Conservation (phyloP, 2,888 invertebrate species). For the Microplitis manilae region DNA sequence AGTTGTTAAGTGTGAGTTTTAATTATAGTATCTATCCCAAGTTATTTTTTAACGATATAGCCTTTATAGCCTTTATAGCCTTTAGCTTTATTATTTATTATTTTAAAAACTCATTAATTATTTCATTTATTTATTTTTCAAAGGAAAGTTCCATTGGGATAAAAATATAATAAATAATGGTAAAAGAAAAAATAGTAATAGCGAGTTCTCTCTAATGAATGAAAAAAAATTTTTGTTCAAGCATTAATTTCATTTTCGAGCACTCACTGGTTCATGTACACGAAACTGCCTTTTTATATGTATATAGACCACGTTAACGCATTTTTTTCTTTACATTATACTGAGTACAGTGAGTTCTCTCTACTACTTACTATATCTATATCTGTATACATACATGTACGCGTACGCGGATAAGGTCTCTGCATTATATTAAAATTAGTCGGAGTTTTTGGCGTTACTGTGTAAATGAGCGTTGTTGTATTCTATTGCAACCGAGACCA, state of each 20-base stretch:
- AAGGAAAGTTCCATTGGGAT: neutral
- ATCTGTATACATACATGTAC: neutral
- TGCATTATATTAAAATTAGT: conserved; percentile 47
- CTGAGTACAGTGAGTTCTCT: neutral
- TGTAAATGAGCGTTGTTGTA: conserved; percentile 29
- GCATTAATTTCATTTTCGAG: conserved; percentile 11
- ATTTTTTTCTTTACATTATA: conserved; percentile 16
- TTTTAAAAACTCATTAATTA: neutral
- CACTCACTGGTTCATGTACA: neutral
- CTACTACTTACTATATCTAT: neutral
- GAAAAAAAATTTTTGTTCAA: neutral
- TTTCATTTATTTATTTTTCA: neutral
- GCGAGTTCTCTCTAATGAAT: conserved; percentile 4
- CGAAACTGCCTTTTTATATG: neutral
- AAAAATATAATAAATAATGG: neutral
- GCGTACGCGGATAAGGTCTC: conserved; percentile 35
- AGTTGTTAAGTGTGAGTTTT: neutral
- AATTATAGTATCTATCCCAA: neutral
- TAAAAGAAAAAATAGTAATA: neutral
- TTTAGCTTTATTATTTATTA: neutral
- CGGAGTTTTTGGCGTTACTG: conserved; percentile 45
- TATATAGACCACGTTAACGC: neutral
- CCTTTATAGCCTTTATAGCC: no score
- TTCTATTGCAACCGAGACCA: conserved; percentile 9
- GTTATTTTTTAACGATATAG: neutral